Base-by-base conservation (phyloP, 2,797 vertebrate species). In the Cossypha caffra region DNA sequence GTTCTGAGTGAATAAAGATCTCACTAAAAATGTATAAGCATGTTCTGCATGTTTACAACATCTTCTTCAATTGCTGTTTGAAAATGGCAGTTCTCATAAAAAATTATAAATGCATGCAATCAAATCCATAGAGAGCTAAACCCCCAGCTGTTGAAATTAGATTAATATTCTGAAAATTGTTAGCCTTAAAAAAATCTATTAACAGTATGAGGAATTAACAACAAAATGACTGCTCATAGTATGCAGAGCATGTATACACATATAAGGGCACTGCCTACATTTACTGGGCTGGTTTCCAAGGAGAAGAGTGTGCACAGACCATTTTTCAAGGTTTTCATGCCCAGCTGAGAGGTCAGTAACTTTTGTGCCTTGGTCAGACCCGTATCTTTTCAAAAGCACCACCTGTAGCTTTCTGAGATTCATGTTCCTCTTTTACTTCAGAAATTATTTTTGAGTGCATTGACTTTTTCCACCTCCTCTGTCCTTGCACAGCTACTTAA, bases 21-120 rank as follows among this genome's bases (percentile, higher is more conserved):
- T 51, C 76, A 31, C 23, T 62, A 76, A 35, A 54, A 79, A 77
- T 38, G 42, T 85, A 20, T 78, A 95, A 92, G 80, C 92, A 94
- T 45, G 45, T 77, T 55, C 47, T 71, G 16, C 33, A 77, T 87
- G 52, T 95, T 95, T 96, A 82, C 40, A 84, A 87, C 19, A 77
- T 67, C 43, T 96, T 87, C 45, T 66, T 81, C 94, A 94, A 95
- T 90, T 95, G 96, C 31, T 57, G 61, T 59, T 95, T 90, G 61
- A 91, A 91, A 96, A 91, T 64, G 35, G 74, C 52, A 64, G 35
- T 90, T 96, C 59, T 95, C 81, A 95, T 95, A 94, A 94, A 97
- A 95, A 94, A 78, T 74, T 93, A 95, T n/a, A 73, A 96, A 96
- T 88, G 62, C 66, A 68, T 76, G 40, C 18, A 95, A 91, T 96